Evolutionary conservation across 2,888 invertebrate genomes (phyloP), one percentile per base, ranked within the genome.

Genomic region (Apotomis betuletana): DNA sequence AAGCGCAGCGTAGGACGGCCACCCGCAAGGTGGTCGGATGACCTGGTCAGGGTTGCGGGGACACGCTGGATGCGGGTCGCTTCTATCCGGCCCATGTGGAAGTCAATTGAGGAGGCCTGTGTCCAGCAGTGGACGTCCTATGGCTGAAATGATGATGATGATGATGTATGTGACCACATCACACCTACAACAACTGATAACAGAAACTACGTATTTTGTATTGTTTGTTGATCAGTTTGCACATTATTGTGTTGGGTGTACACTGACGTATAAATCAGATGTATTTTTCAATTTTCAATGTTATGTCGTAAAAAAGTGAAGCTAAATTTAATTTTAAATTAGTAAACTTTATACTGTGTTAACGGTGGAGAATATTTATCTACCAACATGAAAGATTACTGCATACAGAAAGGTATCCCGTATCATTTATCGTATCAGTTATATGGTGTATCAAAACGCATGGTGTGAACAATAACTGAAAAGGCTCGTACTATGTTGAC

Each of bases 161-260:
- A n/a, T n/a, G n/a, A n/a, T n/a, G n/a, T 85, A 27, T 84, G 81
- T 75, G 83, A 82, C 0, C 83, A 83, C 41, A 81, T 85, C 44
- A 81, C 80, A 69, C 83, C 82, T 69, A 10, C 78, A 0, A 83
- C 84, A 0, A 74, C 82, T 71, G 78, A 86, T 70, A 75, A 76
- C 13, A 81, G 82, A 73, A 82, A 79, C 51, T n/a, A n/a, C n/a
- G n/a, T 84, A 86, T 75, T 81, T 83, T 75, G 76, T 85, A 4
- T 59, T 81, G 5, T 81, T 85, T 77, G 69, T 85, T 65, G 85
- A 86, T 78, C 77, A 86, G 54, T 85, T 69, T 76, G 85, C 82
- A 15, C 82, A 86, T 74, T 85, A 80, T 69, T 76, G 78, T 74
- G 79, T 81, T 63, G 79, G 77, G 57, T 85, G 84, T 76, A 71